phyloP scores from a whole-genome alignment of 2,113 vertebrate genomes.

The Mus spicilegus region DNA sequence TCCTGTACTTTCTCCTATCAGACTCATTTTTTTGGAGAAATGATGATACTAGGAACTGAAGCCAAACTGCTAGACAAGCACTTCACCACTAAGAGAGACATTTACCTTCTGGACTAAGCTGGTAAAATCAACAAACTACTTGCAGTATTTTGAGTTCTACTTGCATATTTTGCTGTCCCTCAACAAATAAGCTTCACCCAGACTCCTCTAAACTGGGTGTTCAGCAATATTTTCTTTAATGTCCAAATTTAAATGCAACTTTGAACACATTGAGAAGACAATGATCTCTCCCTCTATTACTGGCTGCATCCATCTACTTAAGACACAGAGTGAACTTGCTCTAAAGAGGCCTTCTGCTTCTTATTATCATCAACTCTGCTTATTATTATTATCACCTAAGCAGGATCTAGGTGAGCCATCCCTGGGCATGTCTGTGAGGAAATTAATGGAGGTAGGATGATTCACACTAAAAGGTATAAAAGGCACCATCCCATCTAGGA shows the following conservation, averaged over 20 bases:
- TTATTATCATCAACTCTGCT: not conserved
- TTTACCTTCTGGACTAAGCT: not conserved
- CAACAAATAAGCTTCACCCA: not conserved
- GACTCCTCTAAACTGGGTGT: not conserved
- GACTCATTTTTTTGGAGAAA: not conserved
- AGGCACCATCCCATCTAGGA: too few relatives aligned
- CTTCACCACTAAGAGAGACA: not conserved
- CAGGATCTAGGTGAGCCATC: not conserved
- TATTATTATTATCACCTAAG: not conserved
- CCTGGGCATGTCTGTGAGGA: not conserved
- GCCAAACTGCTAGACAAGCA: not conserved
- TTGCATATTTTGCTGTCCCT: not conserved
- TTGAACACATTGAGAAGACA: not conserved
- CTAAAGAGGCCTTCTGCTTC: not conserved
- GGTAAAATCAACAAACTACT: not conserved
- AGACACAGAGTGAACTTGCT: not conserved
- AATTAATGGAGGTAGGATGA: too few relatives aligned
- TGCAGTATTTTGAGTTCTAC: not conserved
- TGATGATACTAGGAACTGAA: not conserved
- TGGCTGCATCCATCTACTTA: not conserved
- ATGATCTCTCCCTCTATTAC: not conserved
- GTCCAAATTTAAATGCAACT: not conserved
- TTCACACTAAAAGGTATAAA: not conserved
- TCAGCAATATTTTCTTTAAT: constrained; percentile 6
- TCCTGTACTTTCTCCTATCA: not conserved